Evolutionary conservation across 2,888 invertebrate species (phyloP), one percentile per base, ranked within the genome.

Genomic region (Amphipoea oculea): DNA sequence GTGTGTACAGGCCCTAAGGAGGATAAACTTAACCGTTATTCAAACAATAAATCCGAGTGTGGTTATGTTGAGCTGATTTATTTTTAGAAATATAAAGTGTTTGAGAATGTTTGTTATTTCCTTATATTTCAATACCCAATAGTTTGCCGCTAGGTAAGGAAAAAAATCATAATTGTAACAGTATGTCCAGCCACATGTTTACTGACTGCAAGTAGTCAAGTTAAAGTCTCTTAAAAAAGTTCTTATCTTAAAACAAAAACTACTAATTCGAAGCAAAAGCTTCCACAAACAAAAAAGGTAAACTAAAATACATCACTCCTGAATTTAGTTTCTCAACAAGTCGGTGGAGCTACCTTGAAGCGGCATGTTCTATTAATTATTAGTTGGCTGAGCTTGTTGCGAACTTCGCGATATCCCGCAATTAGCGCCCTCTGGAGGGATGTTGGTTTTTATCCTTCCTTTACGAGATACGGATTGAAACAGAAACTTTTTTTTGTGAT

Each of bases 291-390:
- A 71, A 45, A 77, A 71, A 76, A 72, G 48, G 51, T 51, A 63
- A 77, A 77, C 66, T 63, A 65, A 86, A 84, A 76, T 63, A 80
- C 79, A 78, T 65, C 29, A 78, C 68, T 83, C 65, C 68, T 73
- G 65, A 67, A 81, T 81, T 84, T 84, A 81, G 80, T 84, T 84
- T 67, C 63, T 20, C 60, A 86, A 86, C 84, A 78, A 87, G 71
- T 78, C 45, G 11, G 51, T 48, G 70, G 12, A 79, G 78, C 73
- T 85, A 83, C 79, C 88, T 83, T 78, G 69, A 87, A 88, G 89
- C 73, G 85, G 84, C 79, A 48, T 84, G 78, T 82, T 84, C 86
- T 89, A 88, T 89, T 89, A 89, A 89, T 89, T 89, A 89, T 88
- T 81, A 86, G 88, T 89, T 88, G 42, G 67, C 76, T 17, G 72